Evolutionary conservation across 2,797 vertebrate genomes (phyloP).

Genomic region (Syngnathus acus): DNA sequence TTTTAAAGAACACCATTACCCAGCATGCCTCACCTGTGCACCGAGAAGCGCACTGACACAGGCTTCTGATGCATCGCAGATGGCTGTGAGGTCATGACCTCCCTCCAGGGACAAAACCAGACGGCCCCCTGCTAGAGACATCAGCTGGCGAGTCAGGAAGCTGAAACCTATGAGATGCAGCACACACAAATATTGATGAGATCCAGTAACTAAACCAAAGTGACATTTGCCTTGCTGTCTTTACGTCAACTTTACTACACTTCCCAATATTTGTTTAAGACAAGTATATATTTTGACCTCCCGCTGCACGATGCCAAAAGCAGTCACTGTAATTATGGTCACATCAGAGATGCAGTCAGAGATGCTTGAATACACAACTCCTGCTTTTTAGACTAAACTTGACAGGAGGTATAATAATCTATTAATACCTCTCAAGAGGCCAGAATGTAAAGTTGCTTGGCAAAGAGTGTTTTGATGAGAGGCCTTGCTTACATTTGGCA

Average conservation of each 20-base stretch:
- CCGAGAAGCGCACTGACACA: slow-evolving; percentile 87
- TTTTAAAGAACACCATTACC: slow-evolving; percentile 3
- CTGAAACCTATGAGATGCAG: slow-evolving; percentile 76
- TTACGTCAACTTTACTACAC: slow-evolving; percentile 8
- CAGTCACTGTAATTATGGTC: slow-evolving; percentile 38
- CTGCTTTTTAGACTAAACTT: slow-evolving; percentile 15
- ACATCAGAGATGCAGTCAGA: slow-evolving; percentile 17
- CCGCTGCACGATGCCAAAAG: slow-evolving; percentile 23
- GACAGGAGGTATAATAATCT: slow-evolving; percentile 31
- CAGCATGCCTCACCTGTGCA: slow-evolving; percentile 72
- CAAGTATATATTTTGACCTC: slow-evolving; percentile 35
- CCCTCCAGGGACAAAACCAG: slow-evolving; percentile 87
- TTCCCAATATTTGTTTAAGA: slow-evolving; percentile 24
- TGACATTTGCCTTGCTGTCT: neutral
- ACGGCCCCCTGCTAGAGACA: slow-evolving; percentile 85
- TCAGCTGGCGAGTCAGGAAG: slow-evolving; percentile 88
- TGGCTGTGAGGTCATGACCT: slow-evolving; percentile 92
- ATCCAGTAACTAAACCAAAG: neutral
- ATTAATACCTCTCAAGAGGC: slow-evolving; percentile 26
- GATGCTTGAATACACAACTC: slow-evolving; percentile 2
- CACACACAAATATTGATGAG: slow-evolving; percentile 8
- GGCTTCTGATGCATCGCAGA: slow-evolving; percentile 91
- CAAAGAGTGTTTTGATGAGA: slow-evolving; percentile 6
- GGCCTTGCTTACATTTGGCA: slow-evolving; percentile 81
- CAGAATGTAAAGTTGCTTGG: neutral